A percentile compares a stretch with the other conserved stretches of the same genome.
These are phyloP conservation scores for Diploptera punctata DNA, from an alignment of 2,888 invertebrate species.

Conservation along the genomic window DNA sequence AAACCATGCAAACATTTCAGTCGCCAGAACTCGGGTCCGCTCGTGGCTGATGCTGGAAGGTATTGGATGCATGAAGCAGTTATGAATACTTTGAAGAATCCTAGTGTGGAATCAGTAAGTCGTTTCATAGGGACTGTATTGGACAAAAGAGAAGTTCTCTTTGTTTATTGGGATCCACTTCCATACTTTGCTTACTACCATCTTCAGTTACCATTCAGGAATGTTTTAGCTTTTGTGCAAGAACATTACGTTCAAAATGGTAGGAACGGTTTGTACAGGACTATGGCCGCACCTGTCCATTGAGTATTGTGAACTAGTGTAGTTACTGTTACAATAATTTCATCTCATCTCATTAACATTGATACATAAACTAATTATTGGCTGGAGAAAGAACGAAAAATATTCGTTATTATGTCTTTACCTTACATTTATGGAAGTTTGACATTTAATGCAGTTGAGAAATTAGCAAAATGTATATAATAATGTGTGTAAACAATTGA, in stretches of 20 bases:
- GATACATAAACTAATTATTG: too few relatives aligned
- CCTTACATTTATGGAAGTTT: too few relatives aligned
- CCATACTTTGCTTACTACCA: slow-evolving; percentile 88
- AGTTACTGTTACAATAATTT: too few relatives aligned
- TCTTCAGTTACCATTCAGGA: slow-evolving; percentile 73
- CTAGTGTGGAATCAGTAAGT: slow-evolving; percentile 60
- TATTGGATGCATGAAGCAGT: slow-evolving; percentile 68
- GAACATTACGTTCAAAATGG: slow-evolving; percentile 47
- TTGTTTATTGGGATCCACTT: slow-evolving; percentile 84
- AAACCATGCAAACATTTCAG: slow-evolving; percentile 68
- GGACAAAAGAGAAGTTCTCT: slow-evolving; percentile 80
- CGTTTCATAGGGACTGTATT: slow-evolving; percentile 71
- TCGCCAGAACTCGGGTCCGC: slow-evolving; percentile 60
- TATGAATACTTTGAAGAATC: slow-evolving; percentile 57
- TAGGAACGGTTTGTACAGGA: slow-evolving; percentile 33
- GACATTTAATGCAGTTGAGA: too few relatives aligned
- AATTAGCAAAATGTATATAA: too few relatives aligned
- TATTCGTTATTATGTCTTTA: too few relatives aligned
- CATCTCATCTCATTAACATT: too few relatives aligned
- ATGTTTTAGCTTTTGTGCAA: slow-evolving; percentile 62
- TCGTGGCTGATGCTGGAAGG: slow-evolving; percentile 57
- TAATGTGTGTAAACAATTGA: too few relatives aligned
- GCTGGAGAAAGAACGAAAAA: too few relatives aligned
- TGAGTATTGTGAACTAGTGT: slow-evolving; percentile 17
- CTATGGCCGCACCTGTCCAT: slow-evolving; percentile 33